These are phyloP conservation scores for Uropsilus gracilis DNA, from an alignment of 2,113 vertebrate genomes.

Conservation along the genomic window DNA sequence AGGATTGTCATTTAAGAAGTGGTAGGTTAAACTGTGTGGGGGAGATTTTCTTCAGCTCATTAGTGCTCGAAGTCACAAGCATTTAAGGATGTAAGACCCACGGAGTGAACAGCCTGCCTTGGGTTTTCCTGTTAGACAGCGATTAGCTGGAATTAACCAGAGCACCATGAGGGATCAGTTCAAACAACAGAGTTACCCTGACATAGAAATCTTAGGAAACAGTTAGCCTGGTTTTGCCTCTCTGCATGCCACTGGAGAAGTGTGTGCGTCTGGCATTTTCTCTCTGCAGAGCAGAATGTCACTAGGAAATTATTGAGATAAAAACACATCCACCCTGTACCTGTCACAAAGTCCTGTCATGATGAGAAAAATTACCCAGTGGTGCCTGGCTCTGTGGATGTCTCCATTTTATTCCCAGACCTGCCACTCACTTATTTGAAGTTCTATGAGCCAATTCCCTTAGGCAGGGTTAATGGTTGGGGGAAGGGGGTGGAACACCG, in stretches of 20 bases:
- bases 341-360: constrained; percentile 55
- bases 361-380: constrained; percentile 51
- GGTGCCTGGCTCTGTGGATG: constrained; percentile 37
- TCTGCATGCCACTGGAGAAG: not conserved
- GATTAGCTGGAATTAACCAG: constrained; percentile 72
- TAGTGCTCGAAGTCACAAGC: constrained; percentile 59
- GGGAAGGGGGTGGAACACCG: not conserved
- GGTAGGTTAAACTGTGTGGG: constrained; percentile 58
- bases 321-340: constrained; percentile 67
- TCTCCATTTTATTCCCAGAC: constrained; percentile 42
- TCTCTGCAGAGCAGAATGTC: constrained; percentile 52
- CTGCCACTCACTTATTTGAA: constrained; percentile 48
- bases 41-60: constrained; percentile 64
- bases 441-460: constrained; percentile 59
- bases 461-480: constrained; percentile 59
- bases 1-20: constrained; percentile 72
- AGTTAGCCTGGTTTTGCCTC: constrained; percentile 29
- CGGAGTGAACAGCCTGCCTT: constrained; percentile 58
- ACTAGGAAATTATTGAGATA: constrained; percentile 69
- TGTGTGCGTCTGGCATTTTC: constrained; percentile 25
- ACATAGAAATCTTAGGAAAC: constrained; percentile 40
- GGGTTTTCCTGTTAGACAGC: constrained; percentile 30
- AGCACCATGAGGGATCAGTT: constrained; percentile 46
- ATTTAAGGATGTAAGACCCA: constrained; percentile 66
- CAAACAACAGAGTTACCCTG: constrained; percentile 36